Base-by-base conservation (phyloP, 2,888 invertebrate genomes). In the Agrotis ipsilon region DNA sequence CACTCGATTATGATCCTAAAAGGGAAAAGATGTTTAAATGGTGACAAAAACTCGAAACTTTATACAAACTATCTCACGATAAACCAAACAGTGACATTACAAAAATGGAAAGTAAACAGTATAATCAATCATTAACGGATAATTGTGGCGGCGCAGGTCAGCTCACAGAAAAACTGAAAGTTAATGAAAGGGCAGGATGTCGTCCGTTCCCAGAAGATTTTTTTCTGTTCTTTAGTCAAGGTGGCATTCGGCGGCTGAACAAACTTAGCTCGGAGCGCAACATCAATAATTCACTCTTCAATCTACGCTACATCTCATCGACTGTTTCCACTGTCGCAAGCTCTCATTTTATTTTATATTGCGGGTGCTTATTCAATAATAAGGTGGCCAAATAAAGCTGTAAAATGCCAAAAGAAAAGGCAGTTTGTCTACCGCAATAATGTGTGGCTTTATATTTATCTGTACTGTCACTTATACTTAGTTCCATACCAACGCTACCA, bases 211-310 rank as follows among this genome's bases (percentile, higher is more conserved):
- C 92, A 91, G 90, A 87, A 86, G 84, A 80, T 90, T 90, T 88
- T 92, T 75, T 78, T 68, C 69, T 89, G 80, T 88, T 80, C 75
- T 89, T 89, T 92, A 92, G 89, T 89, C 90, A 89, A 89, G 91
- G 89, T 89, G 87, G 89, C 85, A 88, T 90, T 89, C 87, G 89
- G 85, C 89, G 88, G 89, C 93, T 94, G 94, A 92, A 94, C 92
- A 94, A 96, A 96, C 95, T 94, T 86, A 81, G 89, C 87, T 88
- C 84, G 86, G 89, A 92, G 93, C 94, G 94, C 92, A 91, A 92
- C 94, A 94, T 94, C 92, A 92, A 93, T 95, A 94, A 95, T 96
- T 94, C 93, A 92, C 92, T 94, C 91, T 90, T 93, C 92, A 92
- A 92, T 93, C 91, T 92, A 89, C 87, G 85, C 86, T 89, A 88